These are phyloP conservation scores for Carassius auratus DNA, from an alignment of 2,113 vertebrate species.

Conservation along the genomic window DNA sequence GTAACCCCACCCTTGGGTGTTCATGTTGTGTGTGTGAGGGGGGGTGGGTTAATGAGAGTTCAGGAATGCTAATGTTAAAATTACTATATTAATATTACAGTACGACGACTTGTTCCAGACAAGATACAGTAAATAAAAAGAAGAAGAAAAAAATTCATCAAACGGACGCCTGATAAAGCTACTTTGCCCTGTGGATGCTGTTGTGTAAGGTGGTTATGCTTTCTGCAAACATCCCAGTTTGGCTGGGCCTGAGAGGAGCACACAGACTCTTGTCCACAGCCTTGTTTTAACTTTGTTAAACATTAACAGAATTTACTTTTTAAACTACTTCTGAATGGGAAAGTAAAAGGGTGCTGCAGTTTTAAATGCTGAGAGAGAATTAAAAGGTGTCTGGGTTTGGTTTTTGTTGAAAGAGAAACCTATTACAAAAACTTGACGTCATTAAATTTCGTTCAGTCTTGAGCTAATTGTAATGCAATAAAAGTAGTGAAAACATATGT, in stretches of 20 bases:
- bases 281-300: conserved; percentile 8
- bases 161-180: too few species aligned
- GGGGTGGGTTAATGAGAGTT: background rate
- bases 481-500: too few species aligned
- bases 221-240: conserved; percentile 4
- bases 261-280: background rate
- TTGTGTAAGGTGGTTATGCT: background rate
- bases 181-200: background rate
- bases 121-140: background rate
- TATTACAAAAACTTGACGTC: background rate
- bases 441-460: background rate
- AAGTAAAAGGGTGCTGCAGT: background rate
- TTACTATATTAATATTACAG: background rate
- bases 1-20: conserved; percentile 41
- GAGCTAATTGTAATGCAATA: background rate
- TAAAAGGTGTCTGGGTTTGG: background rate
- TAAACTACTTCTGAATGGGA: background rate
- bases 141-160: too few species aligned
- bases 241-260: background rate
- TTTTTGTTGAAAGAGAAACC: background rate
- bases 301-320: conserved; percentile 19
- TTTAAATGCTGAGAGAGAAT: background rate
- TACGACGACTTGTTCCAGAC: background rate
- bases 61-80: conserved; percentile 45
- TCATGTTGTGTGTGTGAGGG: background rate